Percentiles rank a stretch among this genome's conserved stretches.
These are phyloP conservation scores for Chlorops oryzae DNA, from an alignment of 1,140 invertebrate species.

Conservation along the genomic window DNA sequence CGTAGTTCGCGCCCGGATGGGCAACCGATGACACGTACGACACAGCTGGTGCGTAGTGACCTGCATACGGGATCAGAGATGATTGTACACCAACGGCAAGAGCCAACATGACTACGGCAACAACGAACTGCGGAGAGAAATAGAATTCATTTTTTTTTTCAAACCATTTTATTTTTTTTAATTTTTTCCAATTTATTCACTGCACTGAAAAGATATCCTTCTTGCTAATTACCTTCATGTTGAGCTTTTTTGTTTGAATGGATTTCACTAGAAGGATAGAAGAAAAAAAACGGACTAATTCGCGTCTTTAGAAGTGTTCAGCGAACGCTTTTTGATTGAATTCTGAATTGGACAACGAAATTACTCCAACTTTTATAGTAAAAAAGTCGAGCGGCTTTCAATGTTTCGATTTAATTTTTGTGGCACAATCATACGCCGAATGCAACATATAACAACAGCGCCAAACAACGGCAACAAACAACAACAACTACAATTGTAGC, in stretches of 20 bases:
- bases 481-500: too few relatives aligned
- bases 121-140: conserved; percentile 33
- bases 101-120: conserved; percentile 48
- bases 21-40: conserved; percentile 37
- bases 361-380: conserved; percentile 46
- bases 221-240: conserved; percentile 45
- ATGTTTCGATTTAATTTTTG: too few relatives aligned
- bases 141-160: not conserved
- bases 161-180: not conserved
- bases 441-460: too few relatives aligned
- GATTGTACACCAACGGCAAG: conserved; percentile 42
- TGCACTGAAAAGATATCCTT: not conserved
- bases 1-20: conserved; percentile 28
- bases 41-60: conserved; percentile 31
- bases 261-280: conserved; percentile 19
- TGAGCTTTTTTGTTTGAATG: conserved; percentile 27
- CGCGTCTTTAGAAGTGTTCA: conserved; percentile 24
- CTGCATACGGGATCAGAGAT: conserved; percentile 30
- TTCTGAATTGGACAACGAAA: conserved; percentile 46
- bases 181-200: not conserved
- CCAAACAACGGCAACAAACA: too few relatives aligned
- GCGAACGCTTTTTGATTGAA: conserved; percentile 37
- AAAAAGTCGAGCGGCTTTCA: too few relatives aligned
- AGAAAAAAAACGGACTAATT: conserved; percentile 29
- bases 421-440: too few relatives aligned